These are phyloP conservation scores for Calycopis cecrops DNA, from an alignment of 1,140 invertebrate genomes.

Conservation along the genomic window DNA sequence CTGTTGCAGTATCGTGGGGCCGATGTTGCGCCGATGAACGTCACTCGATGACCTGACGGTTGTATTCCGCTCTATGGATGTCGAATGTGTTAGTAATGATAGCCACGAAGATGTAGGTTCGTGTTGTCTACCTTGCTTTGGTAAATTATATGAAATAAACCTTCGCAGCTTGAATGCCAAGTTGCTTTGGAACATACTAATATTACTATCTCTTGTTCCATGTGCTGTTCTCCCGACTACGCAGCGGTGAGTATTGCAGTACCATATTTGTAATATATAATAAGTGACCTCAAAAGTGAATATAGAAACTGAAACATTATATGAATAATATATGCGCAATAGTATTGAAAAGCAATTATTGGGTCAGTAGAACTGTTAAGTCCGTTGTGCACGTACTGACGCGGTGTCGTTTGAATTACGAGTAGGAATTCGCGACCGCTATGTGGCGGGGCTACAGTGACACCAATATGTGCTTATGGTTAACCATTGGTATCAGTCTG, in stretches of 20 bases:
- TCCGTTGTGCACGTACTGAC: constrained; percentile 50
- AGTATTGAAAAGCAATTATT: constrained; percentile 54
- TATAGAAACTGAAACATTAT: not conserved
- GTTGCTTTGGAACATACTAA: not conserved
- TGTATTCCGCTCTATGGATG: constrained; percentile 41
- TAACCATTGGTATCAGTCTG: constrained; percentile 32
- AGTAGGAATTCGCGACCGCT: constrained; percentile 71
- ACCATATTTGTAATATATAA: not conserved
- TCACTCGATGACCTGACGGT: not conserved
- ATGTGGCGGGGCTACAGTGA: constrained; percentile 58
- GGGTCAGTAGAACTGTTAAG: constrained; percentile 59
- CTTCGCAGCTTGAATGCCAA: not conserved
- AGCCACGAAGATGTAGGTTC: constrained; percentile 58
- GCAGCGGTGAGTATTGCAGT: constrained; percentile 54
- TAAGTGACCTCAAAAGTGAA: not conserved
- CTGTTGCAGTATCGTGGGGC: not conserved
- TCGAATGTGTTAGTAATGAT: constrained; percentile 46
- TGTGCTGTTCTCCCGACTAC: constrained; percentile 42
- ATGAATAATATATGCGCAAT: constrained; percentile 33
- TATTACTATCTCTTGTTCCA: constrained; percentile 47
- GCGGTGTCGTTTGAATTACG: constrained; percentile 66
- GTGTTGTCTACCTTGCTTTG: constrained; percentile 63
- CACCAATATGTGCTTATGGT: constrained; percentile 58
- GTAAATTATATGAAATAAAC: constrained; percentile 31
- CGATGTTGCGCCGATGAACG: too few relatives aligned